Conservation (phyloP, 2,113 vertebrate genomes). For the Oreochromis tanganicae region DNA sequence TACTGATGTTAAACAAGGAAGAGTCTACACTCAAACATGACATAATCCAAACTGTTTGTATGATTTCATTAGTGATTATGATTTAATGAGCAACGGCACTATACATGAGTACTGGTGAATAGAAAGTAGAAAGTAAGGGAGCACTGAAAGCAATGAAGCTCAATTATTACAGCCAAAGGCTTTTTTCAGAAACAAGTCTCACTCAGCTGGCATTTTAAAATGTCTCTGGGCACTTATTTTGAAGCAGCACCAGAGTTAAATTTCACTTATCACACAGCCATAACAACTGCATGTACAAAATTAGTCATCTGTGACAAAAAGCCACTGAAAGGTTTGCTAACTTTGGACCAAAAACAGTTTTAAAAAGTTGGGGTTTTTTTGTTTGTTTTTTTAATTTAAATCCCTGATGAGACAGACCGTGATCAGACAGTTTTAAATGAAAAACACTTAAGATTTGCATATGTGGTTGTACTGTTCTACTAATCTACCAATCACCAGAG, state of each 20-base stretch:
- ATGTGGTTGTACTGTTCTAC: background rate
- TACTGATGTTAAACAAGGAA: background rate
- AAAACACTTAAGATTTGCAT: background rate
- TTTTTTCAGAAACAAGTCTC: background rate
- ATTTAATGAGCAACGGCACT: background rate
- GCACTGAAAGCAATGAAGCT: background rate
- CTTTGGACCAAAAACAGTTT: fast-evolving
- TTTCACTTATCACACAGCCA: background rate
- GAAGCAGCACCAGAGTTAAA: background rate
- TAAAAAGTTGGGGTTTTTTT: background rate
- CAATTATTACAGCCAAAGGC: background rate
- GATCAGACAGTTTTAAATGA: background rate
- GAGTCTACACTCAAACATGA: background rate
- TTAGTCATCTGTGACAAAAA: background rate
- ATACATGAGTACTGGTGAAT: background rate
- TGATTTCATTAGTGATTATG: background rate
- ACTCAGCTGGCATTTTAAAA: background rate
- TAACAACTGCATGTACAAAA: background rate
- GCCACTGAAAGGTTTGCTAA: background rate
- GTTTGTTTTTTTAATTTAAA: fast-evolving
- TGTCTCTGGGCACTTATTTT: background rate
- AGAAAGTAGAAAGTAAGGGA: background rate
- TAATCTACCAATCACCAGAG: background rate
- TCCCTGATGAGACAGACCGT: background rate
- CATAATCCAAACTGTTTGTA: background rate